Conservation (phyloP, 1,140 invertebrate species). For the Pararge aegeria region DNA sequence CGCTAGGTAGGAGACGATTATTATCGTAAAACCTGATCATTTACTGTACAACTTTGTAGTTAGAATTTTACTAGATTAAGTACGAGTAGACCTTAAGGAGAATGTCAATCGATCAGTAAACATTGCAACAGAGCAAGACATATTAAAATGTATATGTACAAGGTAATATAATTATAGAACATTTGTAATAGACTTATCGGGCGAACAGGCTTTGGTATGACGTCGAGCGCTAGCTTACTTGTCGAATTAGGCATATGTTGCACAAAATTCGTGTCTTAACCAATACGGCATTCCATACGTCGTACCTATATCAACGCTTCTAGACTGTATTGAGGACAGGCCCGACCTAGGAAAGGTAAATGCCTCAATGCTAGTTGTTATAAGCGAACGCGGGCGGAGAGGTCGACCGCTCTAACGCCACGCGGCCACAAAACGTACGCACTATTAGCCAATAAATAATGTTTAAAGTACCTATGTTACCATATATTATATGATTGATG, state of each 20-base stretch:
- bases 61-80: slow-evolving; percentile 3
- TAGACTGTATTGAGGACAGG: slow-evolving; percentile 72
- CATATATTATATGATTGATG: background rate
- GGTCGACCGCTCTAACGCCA: slow-evolving; percentile 59
- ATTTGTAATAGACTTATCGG: slow-evolving; percentile 20
- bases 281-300: slow-evolving; percentile 63
- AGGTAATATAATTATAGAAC: slow-evolving; percentile 25
- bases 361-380: slow-evolving; percentile 64
- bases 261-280: slow-evolving; percentile 70
- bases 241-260: slow-evolving; percentile 57
- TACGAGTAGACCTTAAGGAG: slow-evolving; percentile 2
- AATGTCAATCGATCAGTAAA: slow-evolving; percentile 16
- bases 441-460: slow-evolving; percentile 42
- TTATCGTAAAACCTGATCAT: too few species aligned
- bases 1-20: too few species aligned
- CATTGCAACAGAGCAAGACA: background rate
- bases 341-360: slow-evolving; percentile 74
- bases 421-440: slow-evolving; percentile 61
- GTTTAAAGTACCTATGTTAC: too few species aligned
- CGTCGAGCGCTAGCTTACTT: slow-evolving; percentile 16
- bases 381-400: slow-evolving; percentile 54
- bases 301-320: slow-evolving; percentile 72
- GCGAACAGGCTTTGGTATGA: slow-evolving; percentile 28
- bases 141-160: slow-evolving; percentile 17
- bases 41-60: background rate